Evolutionary conservation across 2,113 vertebrate genomes (phyloP), one percentile per base, ranked within the genome.

Genomic region (Cairina moschata): DNA sequence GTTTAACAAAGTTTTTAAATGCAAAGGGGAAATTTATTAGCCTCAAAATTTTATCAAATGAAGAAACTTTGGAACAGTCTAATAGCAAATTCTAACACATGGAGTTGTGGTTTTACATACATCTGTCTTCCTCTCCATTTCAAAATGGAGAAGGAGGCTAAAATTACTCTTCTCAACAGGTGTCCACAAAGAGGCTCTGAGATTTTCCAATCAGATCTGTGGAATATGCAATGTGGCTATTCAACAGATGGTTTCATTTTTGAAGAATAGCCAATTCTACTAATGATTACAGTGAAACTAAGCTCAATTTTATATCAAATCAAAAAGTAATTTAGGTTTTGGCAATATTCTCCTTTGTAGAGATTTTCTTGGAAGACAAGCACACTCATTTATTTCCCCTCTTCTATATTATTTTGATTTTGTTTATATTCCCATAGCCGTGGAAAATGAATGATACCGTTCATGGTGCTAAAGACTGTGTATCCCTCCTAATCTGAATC

Each of bases 181-280:
- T 97, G 88, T 94, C 93, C 75, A 83, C 62, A 68, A 91, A 92
- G 66, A 91, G 79, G 38, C 58, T 48, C 76, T 96, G 86, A 87
- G 92, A 90, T 97, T 97, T 97, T 92, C 92, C 91, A 94, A 40
- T 90, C 60, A 90, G 96, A 96, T 93, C 93, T 93, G n/a, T 96
- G 69, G 97, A 96, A 92, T 91, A 95, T 85, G 73, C 83, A 97
- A 89, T 76, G 76, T 90, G 58, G 55, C 86, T 83, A 86, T 92
- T 95, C 92, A 96, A 69, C 82, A 97, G 82, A 86, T 95, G 78
- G 72, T 66, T 97, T 97, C 75, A 72, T 44, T 78, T 82, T 96
- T 96, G 91, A 93, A 92, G 71, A 84, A 66, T 26, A 74, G 89
- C 82, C 87, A 91, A 62, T 73, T 73, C 54, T 84, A 59, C 62